phyloP scores from a whole-genome alignment of 2,113 vertebrate species.

The Cromileptes altivelis region DNA sequence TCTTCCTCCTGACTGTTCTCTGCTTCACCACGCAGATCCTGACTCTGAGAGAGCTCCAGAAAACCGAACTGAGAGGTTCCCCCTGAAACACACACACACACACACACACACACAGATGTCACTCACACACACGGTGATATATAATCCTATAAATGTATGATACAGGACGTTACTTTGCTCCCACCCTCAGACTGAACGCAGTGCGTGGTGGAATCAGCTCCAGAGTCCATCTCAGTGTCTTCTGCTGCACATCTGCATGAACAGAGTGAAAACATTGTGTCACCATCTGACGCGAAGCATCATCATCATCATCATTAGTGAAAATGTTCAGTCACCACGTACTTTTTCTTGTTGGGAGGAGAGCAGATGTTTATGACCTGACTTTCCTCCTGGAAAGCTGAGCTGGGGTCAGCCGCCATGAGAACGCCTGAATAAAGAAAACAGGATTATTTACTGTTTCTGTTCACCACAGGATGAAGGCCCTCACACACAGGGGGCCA shows the following conservation, averaged over 20 bases:
- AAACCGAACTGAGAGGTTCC: slow-evolving; percentile 90
- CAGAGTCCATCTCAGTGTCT: slow-evolving; percentile 72
- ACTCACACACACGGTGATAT: not conserved
- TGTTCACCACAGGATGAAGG: no score
- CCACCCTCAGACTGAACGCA: slow-evolving; percentile 79
- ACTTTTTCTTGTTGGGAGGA: slow-evolving; percentile 72
- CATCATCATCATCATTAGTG: not conserved
- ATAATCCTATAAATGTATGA: not conserved
- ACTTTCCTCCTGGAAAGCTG: slow-evolving; percentile 75
- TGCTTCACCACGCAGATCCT: slow-evolving; percentile 84
- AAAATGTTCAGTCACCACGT: not conserved
- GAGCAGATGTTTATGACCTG: slow-evolving; percentile 73
- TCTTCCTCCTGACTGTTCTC: slow-evolving; percentile 50
- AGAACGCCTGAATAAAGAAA: slow-evolving; percentile 46
- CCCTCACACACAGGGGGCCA: no score
- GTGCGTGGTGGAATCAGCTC: slow-evolving; percentile 82
- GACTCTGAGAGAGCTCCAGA: slow-evolving; percentile 93
- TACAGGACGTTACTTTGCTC: not conserved
- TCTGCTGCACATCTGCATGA: slow-evolving; percentile 62
- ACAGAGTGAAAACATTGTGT: not conserved
- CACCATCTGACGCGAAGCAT: not conserved
- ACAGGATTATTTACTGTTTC: not conserved
- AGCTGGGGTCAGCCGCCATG: slow-evolving; percentile 45
- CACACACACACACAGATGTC: not conserved
- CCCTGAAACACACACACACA: slow-evolving; percentile 61